Percentiles rank a stretch among this genome's conserved stretches.
Evolutionary conservation across 2,888 invertebrate genomes (phyloP).

Genomic region (Pristionchus mayeri): DNA sequence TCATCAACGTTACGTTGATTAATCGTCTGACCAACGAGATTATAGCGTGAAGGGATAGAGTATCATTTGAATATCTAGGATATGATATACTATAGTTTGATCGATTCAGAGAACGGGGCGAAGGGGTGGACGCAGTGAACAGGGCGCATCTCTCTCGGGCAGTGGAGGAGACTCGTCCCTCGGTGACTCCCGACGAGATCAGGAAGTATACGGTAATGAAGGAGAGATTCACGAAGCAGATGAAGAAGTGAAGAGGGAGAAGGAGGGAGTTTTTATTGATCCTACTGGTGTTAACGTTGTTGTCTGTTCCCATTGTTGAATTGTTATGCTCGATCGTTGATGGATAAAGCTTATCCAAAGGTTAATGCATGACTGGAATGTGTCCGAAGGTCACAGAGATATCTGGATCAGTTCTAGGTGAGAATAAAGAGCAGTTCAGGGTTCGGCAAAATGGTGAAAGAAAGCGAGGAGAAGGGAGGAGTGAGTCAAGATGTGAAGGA

Average conservation of each 20-base stretch:
- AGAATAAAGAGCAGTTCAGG: neutral
- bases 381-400: neutral
- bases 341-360: neutral
- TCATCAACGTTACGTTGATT: too few species aligned
- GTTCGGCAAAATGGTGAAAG: neutral
- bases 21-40: too few species aligned
- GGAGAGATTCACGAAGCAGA: constrained; percentile 40
- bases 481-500: constrained; percentile 5
- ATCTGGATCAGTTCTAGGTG: neutral
- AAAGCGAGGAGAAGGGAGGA: neutral
- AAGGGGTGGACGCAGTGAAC: neutral
- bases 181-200: constrained; percentile 42
- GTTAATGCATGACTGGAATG: neutral
- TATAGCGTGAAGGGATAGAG: too few species aligned
- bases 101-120: constrained; percentile 29
- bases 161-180: constrained; percentile 32
- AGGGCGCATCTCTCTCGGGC: constrained; percentile 8
- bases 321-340: constrained; percentile 3
- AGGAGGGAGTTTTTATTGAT: neutral
- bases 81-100: too few species aligned
- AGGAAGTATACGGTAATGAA: constrained; percentile 49
- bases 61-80: too few species aligned
- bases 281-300: constrained; percentile 12
- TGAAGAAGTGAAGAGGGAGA: constrained; percentile 33
- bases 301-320: neutral